A percentile compares a stretch with the other conserved stretches of the same genome.
Conservation (phyloP, 2,797 vertebrate genomes). For the Notolabrus celidotus region DNA sequence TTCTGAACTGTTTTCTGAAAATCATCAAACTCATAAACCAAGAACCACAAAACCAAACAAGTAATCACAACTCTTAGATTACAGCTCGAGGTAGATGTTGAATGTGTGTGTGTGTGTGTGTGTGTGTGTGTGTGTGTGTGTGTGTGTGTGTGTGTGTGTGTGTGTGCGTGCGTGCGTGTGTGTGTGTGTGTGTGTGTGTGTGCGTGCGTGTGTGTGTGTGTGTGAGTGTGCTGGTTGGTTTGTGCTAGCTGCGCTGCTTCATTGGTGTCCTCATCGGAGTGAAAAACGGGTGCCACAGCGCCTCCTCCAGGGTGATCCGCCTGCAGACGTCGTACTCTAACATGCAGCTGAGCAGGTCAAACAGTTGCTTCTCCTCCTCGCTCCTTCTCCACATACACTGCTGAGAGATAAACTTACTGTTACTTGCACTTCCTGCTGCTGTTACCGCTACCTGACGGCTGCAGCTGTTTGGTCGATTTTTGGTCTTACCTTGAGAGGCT, state of each 20-base stretch:
- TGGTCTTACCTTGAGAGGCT: conserved; percentile 86
- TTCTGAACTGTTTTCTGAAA: conserved; percentile 1
- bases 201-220: conserved; percentile 1
- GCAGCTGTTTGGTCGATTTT: conserved; percentile 1
- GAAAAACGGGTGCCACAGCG: conserved; percentile 91
- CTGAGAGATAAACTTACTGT: conserved; percentile 55
- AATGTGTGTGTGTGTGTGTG: conserved; percentile 8
- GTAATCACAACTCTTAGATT: not conserved
- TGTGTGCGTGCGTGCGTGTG: not conserved
- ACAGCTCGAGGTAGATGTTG: conserved; percentile 38
- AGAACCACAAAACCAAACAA: conserved; percentile 11
- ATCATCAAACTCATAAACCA: not conserved
- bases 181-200: conserved; percentile 22
- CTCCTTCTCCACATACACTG: conserved; percentile 84
- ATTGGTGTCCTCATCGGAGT: conserved; percentile 64
- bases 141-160: conserved; percentile 1
- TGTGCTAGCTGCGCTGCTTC: conserved; percentile 49
- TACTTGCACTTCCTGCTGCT: not conserved
- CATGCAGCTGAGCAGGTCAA: conserved; percentile 90
- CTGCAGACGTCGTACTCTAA: conserved; percentile 87
- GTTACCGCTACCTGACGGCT: not conserved
- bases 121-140: conserved; percentile 22
- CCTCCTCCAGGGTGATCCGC: conserved; percentile 89
- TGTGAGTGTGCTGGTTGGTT: too few species aligned
- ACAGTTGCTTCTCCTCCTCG: conserved; percentile 85